Base-by-base conservation (phyloP, 1,140 invertebrate species). In the Scaptomyza hsui region DNA sequence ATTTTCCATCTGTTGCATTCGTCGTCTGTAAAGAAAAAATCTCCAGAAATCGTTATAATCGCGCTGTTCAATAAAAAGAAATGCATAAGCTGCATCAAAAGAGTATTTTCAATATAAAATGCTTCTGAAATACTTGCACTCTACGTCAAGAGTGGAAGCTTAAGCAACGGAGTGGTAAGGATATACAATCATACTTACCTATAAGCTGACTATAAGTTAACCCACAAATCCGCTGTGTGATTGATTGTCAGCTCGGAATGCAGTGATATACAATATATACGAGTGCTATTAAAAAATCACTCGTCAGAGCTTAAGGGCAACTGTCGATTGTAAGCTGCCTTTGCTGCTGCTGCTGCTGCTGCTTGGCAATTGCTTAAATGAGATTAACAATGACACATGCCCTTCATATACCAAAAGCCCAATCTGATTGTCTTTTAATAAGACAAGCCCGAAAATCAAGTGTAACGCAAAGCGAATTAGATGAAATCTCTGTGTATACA, bases 351-450 rank as follows among this genome's bases (percentile, higher is more conserved):
- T 24, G 24, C 6, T 24, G 24, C 32, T n/a, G 32, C 32, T 37
- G 32, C 32, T 37, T 52, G 35, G 47, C 21, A 39, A 49, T 52
- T 44, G 24, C 55, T 57, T 57, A 48, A 64, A n/a, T 51, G 12
- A 56, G 67, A 70, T 68, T 60, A 32, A 64, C 35, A 48, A 16
- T 55, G 61, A 64, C 51, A 65, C 61, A 71, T 64, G 68, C n/a
- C 68, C 45, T 13, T 65, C 64, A 71, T 65, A 57, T 32, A 56
- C 7, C 16, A 24, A 44, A 26, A 44, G 21, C 37, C 37, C 52
- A 64, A 71, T 56, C 68, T 64, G 68, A 71, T 64, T 71, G 68
- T 71, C 51, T 71, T 71, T 71, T 64, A 71, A 71, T 71, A 71
- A 71, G 51, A 71, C 60, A 71, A 71, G 51, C 52, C 52, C 39